Evolutionary conservation across 2,113 vertebrate species (phyloP), one percentile per base, ranked within the genome.

Genomic region (Megaceryle torquata): DNA sequence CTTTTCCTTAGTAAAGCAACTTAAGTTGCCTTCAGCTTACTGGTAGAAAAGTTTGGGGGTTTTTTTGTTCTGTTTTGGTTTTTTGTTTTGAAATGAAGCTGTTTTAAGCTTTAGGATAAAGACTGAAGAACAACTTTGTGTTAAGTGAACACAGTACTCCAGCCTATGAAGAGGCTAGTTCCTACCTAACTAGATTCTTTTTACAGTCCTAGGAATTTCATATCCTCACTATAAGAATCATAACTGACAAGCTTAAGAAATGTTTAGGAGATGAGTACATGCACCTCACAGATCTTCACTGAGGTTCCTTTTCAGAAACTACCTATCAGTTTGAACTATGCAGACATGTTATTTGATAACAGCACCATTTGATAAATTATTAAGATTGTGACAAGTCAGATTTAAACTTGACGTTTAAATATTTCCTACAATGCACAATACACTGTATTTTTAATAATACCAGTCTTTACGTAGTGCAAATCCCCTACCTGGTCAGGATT

Each of bases 401-500:
- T 71, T 69, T 37, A 75, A 81, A 19, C 7, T 43, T 41, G 28
- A 35, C 41, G 3, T 76, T 77, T 21, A 71, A 51, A 0, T 57
- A 43, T 56, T 54, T 87, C 67, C 43, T 71, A 33, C 33, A 59
- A 26, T 33, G 67, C 1, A 35, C 3, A 50, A 48, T 6, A 33
- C 5, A 41, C 5, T 46, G 1, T 10, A 4, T 41, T 59, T 81
- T 93, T 69, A 28, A 72, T 65, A 74, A 59, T 29, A 54, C 4
- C 11, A 63, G 39, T 76, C n/a, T 64, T 74, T 67, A 46, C 2
- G 20, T n/a, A 78, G 63, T 12, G 39, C 12, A 82, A 93, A 53
- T 67, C 33, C 33, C 91, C 19, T 97, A 99, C 99, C 99, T 99
- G 99, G 91, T 99, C 99, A 85, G 99, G 99, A 96, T 99, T 99